A percentile compares a stretch with the other conserved stretches of the same genome.
These are phyloP conservation scores for Acropternis orthonyx DNA, from an alignment of 2,797 vertebrate species.

Conservation along the genomic window DNA sequence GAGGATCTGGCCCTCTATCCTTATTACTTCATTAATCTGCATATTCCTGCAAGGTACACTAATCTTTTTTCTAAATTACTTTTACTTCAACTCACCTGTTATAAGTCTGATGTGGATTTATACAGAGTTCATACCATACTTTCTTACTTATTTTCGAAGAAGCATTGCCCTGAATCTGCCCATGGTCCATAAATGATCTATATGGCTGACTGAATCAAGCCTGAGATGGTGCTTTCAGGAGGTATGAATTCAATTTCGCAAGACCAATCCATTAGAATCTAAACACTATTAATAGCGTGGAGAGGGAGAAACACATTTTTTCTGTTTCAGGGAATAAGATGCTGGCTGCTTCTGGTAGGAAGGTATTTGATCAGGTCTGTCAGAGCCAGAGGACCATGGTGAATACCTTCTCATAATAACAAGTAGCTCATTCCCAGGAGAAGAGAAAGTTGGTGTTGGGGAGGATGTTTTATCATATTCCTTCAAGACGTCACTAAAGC, in stretches of 20 bases:
- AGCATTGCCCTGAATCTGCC: slow-evolving; percentile 24
- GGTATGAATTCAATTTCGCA: slow-evolving; percentile 42
- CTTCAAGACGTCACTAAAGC: neutral
- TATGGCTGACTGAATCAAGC: slow-evolving; percentile 17
- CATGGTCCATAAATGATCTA: slow-evolving; percentile 38
- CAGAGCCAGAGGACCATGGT: neutral
- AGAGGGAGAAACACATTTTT: slow-evolving; percentile 4
- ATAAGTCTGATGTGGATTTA: slow-evolving; percentile 9
- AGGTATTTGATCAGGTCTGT: slow-evolving; percentile 18
- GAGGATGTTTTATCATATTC: neutral
- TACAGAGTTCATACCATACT: neutral
- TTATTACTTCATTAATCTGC: slow-evolving; percentile 36
- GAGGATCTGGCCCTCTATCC: slow-evolving; percentile 33
- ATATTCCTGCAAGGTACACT: slow-evolving; percentile 29
- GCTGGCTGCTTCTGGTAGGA: neutral
- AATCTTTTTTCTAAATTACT: slow-evolving; percentile 13
- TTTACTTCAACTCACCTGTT: neutral
- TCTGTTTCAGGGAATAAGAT: neutral
- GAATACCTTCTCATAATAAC: neutral
- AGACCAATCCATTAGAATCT: slow-evolving; percentile 35
- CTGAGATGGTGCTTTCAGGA: slow-evolving; percentile 1
- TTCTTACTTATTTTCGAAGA: slow-evolving; percentile 36
- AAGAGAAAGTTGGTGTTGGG: neutral
- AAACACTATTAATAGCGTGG: slow-evolving; percentile 43
- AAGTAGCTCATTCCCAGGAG: neutral